Base-by-base conservation (phyloP, 1,140 invertebrate species). In the Drosophila nigromelanica region DNA sequence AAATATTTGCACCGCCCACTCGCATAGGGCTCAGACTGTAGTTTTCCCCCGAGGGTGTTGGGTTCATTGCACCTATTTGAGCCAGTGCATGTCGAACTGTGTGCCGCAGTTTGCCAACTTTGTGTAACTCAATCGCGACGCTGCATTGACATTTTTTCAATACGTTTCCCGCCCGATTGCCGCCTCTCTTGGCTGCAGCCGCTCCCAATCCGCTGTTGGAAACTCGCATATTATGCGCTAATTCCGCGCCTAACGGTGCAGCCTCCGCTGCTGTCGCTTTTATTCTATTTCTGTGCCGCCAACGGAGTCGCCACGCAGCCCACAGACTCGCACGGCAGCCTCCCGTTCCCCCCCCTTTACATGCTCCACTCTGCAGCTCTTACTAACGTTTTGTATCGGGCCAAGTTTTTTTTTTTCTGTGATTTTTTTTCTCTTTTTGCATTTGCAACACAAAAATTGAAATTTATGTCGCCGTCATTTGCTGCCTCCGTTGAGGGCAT, bases 241-340 rank as follows among this genome's bases (percentile, higher is more conserved):
- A 87, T 87, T 87, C 82, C 78, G 70, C 82, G 73, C 78, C 62
- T 87, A 87, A 87, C 83, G 78, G 83, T 76, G 52, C 82, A 87
- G 72, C 82, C 76, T 87, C 82, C 81, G 70, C 74, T 52, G 50
- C 74, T 73, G 68, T 68, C 73, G 61, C 77, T 77, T 75, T 77
- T 78, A 76, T 87, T 87, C 82, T 87, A 87, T 87, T 87, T 87
- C 72, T 87, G 82, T 82, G 67, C 60, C 83, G 82, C 81, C 83
- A 78, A 87, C 81, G 70, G 78, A 86, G 82, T 81, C 56, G 55
- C 42, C 62, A 76, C 50, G 47, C 81, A 72, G 73, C 81, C 78
- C 74, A 85, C 82, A 87, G 82, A 55, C 63, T 54, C 54, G 45
- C 40, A 18, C 61, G 11, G 3, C 18, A 3, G n/a, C 8, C 33